Conservation (phyloP, 2,888 invertebrate genomes). For the Leucozona laternaria region DNA sequence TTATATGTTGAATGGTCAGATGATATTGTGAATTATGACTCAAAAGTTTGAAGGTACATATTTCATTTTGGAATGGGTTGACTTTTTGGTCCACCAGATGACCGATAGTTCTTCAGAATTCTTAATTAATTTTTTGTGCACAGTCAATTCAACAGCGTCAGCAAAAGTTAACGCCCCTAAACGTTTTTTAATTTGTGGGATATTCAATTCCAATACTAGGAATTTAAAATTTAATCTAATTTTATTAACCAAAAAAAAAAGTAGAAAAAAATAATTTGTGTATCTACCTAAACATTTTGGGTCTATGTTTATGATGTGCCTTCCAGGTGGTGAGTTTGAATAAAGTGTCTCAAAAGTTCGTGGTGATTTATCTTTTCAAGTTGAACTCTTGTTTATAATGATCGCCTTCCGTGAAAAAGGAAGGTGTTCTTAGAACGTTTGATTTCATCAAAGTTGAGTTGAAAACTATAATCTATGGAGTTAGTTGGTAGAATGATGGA, state of each 20-base stretch:
- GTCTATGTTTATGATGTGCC: background rate
- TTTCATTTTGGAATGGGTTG: background rate
- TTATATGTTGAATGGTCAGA: background rate
- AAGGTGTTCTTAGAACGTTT: constrained; percentile 3
- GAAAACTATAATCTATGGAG: background rate
- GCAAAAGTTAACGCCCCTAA: constrained; percentile 12
- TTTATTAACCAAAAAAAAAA: background rate
- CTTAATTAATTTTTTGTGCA: background rate
- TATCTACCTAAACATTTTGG: background rate
- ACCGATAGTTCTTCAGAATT: background rate
- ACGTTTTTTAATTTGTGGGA: constrained; percentile 21
- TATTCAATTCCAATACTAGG: background rate
- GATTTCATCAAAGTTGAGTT: background rate
- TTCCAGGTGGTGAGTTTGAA: background rate
- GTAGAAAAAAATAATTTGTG: background rate
- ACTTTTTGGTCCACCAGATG: background rate
- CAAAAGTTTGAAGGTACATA: background rate
- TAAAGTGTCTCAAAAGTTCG: background rate
- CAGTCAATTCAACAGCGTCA: background rate
- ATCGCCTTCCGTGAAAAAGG: background rate
- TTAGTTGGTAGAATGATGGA: background rate
- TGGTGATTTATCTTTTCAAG: background rate
- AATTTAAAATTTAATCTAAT: background rate
- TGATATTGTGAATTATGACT: background rate
- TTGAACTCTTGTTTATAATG: background rate